Base-by-base conservation (phyloP, 2,888 invertebrate genomes). In the Xestia xanthographa region DNA sequence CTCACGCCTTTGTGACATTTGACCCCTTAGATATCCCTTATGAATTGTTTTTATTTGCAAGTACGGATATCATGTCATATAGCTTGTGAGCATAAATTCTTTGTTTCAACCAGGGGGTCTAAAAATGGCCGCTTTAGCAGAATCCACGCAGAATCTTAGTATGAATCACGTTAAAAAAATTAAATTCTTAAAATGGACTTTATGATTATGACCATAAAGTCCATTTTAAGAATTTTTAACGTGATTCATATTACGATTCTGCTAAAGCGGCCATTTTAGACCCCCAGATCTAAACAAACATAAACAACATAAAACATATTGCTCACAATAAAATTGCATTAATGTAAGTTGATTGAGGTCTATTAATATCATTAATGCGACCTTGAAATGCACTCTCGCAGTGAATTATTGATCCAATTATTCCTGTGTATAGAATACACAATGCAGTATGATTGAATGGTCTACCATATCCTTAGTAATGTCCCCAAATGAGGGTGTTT, bases 401-500 rank as follows among this genome's bases (percentile, higher is more conserved):
- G 29, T 26, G 17, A 11, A n/a, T 17, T 29, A 34, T n/a, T 62
- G 50, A 53, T 53, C 29, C 43, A 65, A 75, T 53, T 76, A 76
- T 77, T 62, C 72, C 72, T 80, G 82, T 84, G 82, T 77, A 75
- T 86, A 90, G 88, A 90, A 92, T 87, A 90, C 90, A 91, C 90
- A 91, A 90, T 89, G 89, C 88, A 26, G 70, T 71, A 62, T 82
- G 74, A 63, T 53, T 71, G 20, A 71, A 83, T 74, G 63, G 77
- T 73, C 79, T 80, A 72, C 80, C 74, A 81, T 68, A 75, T 70
- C 75, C 87, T 83, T 80, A 82, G 22, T 80, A 78, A 85, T 91
- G 89, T 90, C 89, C 88, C 87, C 88, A 92, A 86, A 94, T 95
- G 94, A 92, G 91, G 90, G 94, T 94, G 95, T 92, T 86, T 89